Evolutionary conservation across 2,888 invertebrate genomes (phyloP).

Genomic region (Ellobium chinense): DNA sequence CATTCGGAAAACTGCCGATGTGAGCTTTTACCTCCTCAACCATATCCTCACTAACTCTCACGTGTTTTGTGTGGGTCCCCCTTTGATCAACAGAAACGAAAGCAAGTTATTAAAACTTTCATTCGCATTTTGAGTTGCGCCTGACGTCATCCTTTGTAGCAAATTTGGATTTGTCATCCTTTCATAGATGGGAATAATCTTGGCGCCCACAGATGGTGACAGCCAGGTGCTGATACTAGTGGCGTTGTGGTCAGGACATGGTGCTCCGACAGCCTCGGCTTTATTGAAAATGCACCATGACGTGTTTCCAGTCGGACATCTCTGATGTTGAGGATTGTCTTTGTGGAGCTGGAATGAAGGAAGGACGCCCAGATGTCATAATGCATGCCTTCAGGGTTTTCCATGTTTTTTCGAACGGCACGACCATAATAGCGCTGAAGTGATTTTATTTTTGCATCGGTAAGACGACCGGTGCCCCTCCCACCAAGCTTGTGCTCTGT

Average conservation of each 20-base stretch:
- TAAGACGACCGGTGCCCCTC: constrained; percentile 19
- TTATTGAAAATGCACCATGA: constrained; percentile 40
- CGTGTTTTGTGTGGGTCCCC: no score
- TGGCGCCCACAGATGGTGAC: not conserved
- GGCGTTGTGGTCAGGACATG: not conserved
- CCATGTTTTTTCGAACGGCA: constrained; percentile 22
- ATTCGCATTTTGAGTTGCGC: constrained; percentile 26
- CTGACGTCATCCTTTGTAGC: constrained; percentile 11
- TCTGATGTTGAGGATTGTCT: constrained; percentile 20
- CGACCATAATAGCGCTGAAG: constrained; percentile 21
- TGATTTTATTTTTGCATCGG: constrained; percentile 12
- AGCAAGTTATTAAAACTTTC: constrained; percentile 31
- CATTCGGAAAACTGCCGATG: no score
- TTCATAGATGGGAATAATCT: constrained; percentile 17
- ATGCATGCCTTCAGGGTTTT: not conserved
- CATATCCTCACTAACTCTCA: no score
- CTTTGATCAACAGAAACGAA: no score
- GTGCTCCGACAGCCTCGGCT: not conserved
- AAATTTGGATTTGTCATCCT: constrained; percentile 15
- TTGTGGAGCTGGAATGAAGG: constrained; percentile 33
- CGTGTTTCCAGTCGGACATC: constrained; percentile 8
- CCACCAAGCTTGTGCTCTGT: constrained; percentile 30
- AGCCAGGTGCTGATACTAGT: not conserved
- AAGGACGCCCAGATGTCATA: constrained; percentile 34
- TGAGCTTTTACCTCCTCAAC: no score